Percentiles rank a stretch among this genome's conserved stretches.
Evolutionary conservation across 2,888 invertebrate genomes (phyloP).

Genomic region (Sarcophaga subvicina): DNA sequence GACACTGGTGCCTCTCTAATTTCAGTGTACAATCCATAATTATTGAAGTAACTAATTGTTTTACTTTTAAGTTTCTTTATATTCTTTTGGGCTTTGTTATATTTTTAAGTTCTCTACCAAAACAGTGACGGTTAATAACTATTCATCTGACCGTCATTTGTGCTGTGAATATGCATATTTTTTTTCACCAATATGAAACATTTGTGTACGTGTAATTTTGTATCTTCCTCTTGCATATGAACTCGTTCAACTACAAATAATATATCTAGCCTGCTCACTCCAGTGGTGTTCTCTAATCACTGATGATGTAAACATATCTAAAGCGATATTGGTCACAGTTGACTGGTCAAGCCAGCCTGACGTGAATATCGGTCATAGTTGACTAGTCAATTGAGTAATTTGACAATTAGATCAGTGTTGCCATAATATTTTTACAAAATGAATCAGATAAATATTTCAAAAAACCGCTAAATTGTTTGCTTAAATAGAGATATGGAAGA

Average conservation of each 20-base stretch:
- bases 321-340: neutral
- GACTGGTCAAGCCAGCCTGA: neutral
- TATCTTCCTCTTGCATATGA: neutral
- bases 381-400: neutral
- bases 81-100: neutral
- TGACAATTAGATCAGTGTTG: neutral
- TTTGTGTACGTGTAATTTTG: neutral
- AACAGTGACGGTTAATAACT: no score
- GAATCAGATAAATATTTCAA: no score
- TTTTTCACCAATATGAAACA: neutral
- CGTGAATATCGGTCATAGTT: neutral
- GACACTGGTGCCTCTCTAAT: conserved; percentile 30
- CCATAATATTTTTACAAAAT: neutral
- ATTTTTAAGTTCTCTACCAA: neutral
- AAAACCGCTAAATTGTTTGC: neutral
- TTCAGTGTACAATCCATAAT: neutral
- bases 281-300: neutral
- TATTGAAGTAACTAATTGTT: neutral
- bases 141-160: no score
- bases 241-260: neutral
- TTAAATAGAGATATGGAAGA: neutral
- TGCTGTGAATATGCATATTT: no score
- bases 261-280: neutral
- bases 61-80: no score
- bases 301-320: neutral